phyloP scores from a whole-genome alignment of 1,140 invertebrate species.

The Psilanteris sp. region DNA sequence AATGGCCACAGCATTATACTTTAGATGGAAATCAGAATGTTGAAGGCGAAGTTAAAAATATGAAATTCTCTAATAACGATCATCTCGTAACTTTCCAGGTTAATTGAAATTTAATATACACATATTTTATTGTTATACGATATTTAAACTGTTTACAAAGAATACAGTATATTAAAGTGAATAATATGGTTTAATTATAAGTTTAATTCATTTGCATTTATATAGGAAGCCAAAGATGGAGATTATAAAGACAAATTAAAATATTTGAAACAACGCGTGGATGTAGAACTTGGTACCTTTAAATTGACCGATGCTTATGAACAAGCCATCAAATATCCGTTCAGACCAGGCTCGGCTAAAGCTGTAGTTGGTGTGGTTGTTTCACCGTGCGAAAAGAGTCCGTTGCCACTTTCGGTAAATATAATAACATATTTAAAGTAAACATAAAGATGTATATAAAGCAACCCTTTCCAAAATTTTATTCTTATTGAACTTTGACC shows the following conservation, averaged over 20 bases:
- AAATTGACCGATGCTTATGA: slow-evolving; percentile 79
- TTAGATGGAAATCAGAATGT: slow-evolving; percentile 80
- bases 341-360: slow-evolving; percentile 82
- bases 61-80: slow-evolving; percentile 74
- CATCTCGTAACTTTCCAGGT: slow-evolving; percentile 68
- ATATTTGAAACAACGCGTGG: slow-evolving; percentile 68
- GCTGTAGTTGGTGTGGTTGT: slow-evolving; percentile 80
- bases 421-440: background rate
- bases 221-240: slow-evolving; percentile 70
- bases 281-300: slow-evolving; percentile 74
- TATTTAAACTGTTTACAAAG: too few relatives aligned
- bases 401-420: slow-evolving; percentile 74
- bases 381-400: slow-evolving; percentile 74
- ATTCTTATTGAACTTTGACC: too few relatives aligned
- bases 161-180: too few relatives aligned
- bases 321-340: slow-evolving; percentile 82
- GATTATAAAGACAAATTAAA: slow-evolving; percentile 54
- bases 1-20: slow-evolving; percentile 82
- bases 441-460: too few relatives aligned
- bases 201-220: too few relatives aligned
- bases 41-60: slow-evolving; percentile 79
- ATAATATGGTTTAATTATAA: too few relatives aligned
- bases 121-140: too few relatives aligned
- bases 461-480: too few relatives aligned
- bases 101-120: slow-evolving; percentile 18